Base-by-base conservation (phyloP, 2,113 vertebrate species). In the Hippocampus zosterae region DNA sequence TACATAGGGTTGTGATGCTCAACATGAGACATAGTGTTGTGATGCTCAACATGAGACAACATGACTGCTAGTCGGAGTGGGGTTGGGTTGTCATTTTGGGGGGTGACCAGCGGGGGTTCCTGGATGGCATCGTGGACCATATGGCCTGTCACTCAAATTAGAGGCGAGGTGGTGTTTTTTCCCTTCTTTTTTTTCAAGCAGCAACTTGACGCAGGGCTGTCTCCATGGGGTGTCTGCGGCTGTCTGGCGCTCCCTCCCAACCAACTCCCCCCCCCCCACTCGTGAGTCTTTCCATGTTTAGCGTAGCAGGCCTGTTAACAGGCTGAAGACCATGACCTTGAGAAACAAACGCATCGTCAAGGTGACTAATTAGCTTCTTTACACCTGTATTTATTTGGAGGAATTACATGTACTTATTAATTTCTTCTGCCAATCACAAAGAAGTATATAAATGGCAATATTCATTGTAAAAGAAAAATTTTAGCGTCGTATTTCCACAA, bases 71-170 rank as follows among this genome's bases (percentile, higher is more conserved):
- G 68, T 75, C 65, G 50, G 67, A 44, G 67, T 63, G 59, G 70
- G 67, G 61, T 60, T 75, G 73, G 73, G 73, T 78, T 67, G 70
- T 72, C 76, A 59, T 55, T 55, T 53, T 21, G 21, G 52, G 37
- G 72, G 74, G 73, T 29, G 70, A 83, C 81, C 84, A 50, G 85
- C 15, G 66, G 84, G 87, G 75, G 71, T 73, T 84, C 72, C 76
- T 83, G 85, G 87, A 88, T 86, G 81, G 82, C 81, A 84, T 71
- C 78, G 77, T 68, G 29, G 78, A 82, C 87, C 87, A 91, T 90
- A 89, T 90, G 88, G 87, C 86, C 85, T 72, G 89, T 88, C 88
- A 90, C 87, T 92, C 89, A 87, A 60, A 60, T 60, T 33, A 60
- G 57, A 60, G 57, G 73, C 70, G 57, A 79, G 1, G 70, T 67